phyloP scores from a whole-genome alignment of 2,113 vertebrate species.

The Vombatus ursinus region DNA sequence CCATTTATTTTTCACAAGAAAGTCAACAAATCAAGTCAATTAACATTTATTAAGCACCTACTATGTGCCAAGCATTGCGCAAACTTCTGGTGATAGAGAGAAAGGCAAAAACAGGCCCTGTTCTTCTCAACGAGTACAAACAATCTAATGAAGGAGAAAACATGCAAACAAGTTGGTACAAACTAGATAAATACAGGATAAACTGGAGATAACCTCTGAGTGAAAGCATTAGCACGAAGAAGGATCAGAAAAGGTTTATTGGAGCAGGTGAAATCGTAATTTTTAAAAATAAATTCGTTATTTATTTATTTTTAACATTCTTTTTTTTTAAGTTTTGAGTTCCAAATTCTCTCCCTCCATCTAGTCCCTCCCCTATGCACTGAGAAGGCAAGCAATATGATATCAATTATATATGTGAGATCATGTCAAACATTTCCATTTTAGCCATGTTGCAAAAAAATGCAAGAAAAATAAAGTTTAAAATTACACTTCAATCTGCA shows the following conservation, averaged over 20 bases:
- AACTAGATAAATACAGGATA: neutral
- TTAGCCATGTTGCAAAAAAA: neutral
- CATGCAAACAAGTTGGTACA: neutral
- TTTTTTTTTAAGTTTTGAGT: neutral
- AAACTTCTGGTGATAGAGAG: neutral
- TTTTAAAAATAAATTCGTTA: neutral
- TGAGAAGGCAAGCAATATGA: neutral
- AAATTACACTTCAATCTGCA: neutral
- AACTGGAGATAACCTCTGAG: neutral
- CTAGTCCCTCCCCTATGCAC: neutral
- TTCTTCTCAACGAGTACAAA: neutral
- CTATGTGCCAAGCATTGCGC: neutral
- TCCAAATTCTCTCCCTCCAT: neutral
- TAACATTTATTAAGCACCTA: neutral
- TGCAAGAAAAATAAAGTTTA: neutral
- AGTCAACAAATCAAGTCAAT: neutral
- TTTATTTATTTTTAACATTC: neutral
- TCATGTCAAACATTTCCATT: neutral
- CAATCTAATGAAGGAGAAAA: neutral
- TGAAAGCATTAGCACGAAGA: neutral
- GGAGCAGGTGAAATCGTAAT: neutral
- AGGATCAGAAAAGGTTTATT: neutral
- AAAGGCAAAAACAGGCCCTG: neutral
- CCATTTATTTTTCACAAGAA: neutral
- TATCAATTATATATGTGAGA: neutral